These are phyloP conservation scores for Sinopyrophorus schimmeli DNA, from an alignment of 2,888 invertebrate species.

Conservation along the genomic window DNA sequence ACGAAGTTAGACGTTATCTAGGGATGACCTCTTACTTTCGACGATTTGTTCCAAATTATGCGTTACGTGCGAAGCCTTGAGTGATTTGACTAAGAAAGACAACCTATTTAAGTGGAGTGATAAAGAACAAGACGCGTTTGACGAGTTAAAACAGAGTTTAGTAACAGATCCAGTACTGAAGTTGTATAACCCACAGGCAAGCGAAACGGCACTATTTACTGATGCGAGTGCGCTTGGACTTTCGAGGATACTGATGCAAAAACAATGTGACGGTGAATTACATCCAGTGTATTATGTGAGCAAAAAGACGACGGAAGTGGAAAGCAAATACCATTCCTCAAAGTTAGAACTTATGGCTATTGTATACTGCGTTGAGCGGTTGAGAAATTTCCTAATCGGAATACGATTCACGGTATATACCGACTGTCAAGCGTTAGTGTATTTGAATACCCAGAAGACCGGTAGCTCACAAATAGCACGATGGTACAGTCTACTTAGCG, in stretches of 20 bases:
- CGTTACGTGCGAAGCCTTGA: slow-evolving; percentile 6
- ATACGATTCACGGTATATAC: slow-evolving; percentile 31
- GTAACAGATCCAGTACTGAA: slow-evolving; percentile 25
- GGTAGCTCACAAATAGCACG: slow-evolving; percentile 7
- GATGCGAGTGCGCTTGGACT: slow-evolving; percentile 33
- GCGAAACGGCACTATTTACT: slow-evolving; percentile 28
- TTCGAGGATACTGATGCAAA: slow-evolving; percentile 36
- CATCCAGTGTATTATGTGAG: slow-evolving; percentile 35
- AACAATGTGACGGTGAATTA: slow-evolving; percentile 21
- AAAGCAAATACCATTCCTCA: slow-evolving; percentile 33
- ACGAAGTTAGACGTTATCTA: slow-evolving; percentile 16
- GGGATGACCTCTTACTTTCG: slow-evolving; percentile 12
- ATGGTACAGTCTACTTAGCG: too few species aligned
- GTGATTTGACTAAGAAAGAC: slow-evolving; percentile 10
- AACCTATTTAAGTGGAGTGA: slow-evolving; percentile 2
- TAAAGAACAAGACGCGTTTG: slow-evolving; percentile 7
- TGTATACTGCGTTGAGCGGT: slow-evolving; percentile 32
- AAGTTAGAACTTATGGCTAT: slow-evolving; percentile 35
- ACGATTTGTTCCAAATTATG: slow-evolving; percentile 12
- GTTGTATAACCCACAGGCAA: slow-evolving; percentile 30
- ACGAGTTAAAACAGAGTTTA: slow-evolving; percentile 6
- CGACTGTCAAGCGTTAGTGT: slow-evolving; percentile 32
- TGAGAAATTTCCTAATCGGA: slow-evolving; percentile 30
- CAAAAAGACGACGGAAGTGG: slow-evolving; percentile 33
- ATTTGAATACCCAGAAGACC: slow-evolving; percentile 22